Percentiles rank a stretch among this genome's conserved stretches.
phyloP scores from a whole-genome alignment of 2,888 invertebrate species.

The Vannuccia rotundouncinata region DNA sequence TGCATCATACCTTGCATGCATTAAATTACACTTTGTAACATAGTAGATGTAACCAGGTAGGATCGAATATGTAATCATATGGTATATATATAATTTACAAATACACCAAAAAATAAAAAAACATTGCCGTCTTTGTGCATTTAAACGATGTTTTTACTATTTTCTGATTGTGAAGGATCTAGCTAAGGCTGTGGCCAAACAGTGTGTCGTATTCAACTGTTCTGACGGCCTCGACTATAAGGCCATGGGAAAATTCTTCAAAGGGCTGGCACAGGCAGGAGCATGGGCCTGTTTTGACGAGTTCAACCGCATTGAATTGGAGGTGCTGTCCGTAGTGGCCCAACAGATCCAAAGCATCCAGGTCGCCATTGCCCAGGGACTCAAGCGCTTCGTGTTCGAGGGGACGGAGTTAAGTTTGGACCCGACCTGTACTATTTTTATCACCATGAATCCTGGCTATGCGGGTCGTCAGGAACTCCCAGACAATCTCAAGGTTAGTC shows the following conservation, averaged over 20 bases:
- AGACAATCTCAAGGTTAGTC: slow-evolving; percentile 60
- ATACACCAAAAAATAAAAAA: too few species aligned
- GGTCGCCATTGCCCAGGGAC: slow-evolving; percentile 72
- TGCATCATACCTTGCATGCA: too few species aligned
- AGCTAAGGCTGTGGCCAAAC: slow-evolving; percentile 66
- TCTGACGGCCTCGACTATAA: slow-evolving; percentile 59
- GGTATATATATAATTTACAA: too few species aligned
- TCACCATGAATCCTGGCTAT: slow-evolving; percentile 59
- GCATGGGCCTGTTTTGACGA: slow-evolving; percentile 77
- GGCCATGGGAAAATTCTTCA: slow-evolving; percentile 59
- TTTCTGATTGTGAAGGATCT: too few species aligned
- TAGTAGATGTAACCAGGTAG: too few species aligned
- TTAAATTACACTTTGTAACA: too few species aligned
- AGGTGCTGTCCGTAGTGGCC: slow-evolving; percentile 83
- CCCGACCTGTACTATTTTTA: slow-evolving; percentile 57
- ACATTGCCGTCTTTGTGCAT: too few species aligned
- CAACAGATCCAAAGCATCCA: slow-evolving; percentile 88
- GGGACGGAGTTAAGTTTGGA: slow-evolving; percentile 56
- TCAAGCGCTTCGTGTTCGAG: slow-evolving; percentile 70
- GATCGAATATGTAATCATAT: too few species aligned
- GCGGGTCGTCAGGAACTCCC: slow-evolving; percentile 57
- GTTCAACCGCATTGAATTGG: slow-evolving; percentile 84
- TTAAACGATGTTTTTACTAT: too few species aligned
- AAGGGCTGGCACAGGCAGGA: slow-evolving; percentile 63
- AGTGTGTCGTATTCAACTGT: slow-evolving; percentile 60